Evolutionary conservation across 2,113 vertebrate genomes (phyloP).

Genomic region (Microtus oregoni): DNA sequence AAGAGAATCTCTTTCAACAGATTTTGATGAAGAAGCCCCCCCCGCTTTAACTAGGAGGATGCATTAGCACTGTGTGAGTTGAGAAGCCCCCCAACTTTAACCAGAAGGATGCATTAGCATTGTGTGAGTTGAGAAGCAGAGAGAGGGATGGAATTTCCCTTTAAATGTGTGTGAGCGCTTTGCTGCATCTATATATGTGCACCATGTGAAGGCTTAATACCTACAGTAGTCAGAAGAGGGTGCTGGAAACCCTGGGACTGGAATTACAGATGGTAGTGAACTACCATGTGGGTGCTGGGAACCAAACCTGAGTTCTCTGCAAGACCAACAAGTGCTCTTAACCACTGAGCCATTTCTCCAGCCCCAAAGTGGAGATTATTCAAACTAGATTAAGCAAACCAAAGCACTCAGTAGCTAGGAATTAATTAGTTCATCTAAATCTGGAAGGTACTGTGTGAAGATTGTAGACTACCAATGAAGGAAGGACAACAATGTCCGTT

Average conservation of each 20-base stretch:
- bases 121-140: background rate
- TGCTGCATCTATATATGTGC: background rate
- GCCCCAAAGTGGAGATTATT: background rate
- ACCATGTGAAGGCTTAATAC: background rate
- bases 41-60: no score
- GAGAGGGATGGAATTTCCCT: background rate
- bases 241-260: background rate
- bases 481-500: background rate
- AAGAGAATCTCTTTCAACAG: background rate
- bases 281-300: background rate
- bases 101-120: no score
- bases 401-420: background rate
- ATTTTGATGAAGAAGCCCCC: background rate
- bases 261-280: background rate
- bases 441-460: background rate
- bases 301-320: background rate
- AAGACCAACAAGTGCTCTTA: background rate
- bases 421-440: background rate
- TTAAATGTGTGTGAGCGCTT: background rate
- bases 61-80: background rate
- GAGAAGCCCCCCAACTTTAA: background rate
- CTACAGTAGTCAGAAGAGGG: background rate
- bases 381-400: constrained; percentile 14
- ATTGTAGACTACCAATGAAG: background rate
- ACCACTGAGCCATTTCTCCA: background rate